phyloP scores from a whole-genome alignment of 2,888 invertebrate species.

The Oscheius sp. region DNA sequence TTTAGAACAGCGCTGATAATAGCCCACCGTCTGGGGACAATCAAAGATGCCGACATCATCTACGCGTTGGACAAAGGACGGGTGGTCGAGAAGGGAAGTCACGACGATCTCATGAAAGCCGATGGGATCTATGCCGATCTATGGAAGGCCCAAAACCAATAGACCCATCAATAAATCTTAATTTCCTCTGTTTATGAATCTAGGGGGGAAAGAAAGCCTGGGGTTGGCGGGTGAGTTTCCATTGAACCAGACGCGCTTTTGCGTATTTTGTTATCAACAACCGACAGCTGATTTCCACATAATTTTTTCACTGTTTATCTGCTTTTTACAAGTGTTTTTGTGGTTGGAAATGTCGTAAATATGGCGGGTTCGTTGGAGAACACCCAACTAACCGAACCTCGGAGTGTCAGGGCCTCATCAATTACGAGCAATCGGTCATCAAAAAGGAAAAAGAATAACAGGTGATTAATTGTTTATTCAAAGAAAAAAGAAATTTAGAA shows the following conservation, averaged over 20 bases:
- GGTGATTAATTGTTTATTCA: conserved; percentile 3
- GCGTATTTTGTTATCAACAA: neutral
- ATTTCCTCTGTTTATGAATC: neutral
- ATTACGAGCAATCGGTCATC: conserved; percentile 29
- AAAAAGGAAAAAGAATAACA: conserved; percentile 20
- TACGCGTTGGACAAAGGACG: neutral
- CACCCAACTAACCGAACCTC: neutral
- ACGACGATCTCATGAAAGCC: neutral
- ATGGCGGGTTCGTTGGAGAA: neutral
- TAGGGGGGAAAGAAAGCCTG: neutral
- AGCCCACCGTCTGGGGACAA: neutral
- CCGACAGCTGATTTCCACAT: conserved; percentile 15
- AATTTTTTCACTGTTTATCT: neutral
- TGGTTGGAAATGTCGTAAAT: neutral
- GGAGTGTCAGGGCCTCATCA: conserved; percentile 21
- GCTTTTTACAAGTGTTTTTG: neutral
- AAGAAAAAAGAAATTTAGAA: conserved; percentile 45
- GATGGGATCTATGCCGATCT: neutral
- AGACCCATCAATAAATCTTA: neutral
- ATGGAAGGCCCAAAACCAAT: neutral
- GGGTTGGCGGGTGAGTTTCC: too few species aligned
- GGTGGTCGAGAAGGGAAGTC: neutral
- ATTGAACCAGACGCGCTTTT: neutral
- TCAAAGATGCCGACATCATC: neutral
- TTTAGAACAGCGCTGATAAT: neutral